A percentile compares a stretch with the other conserved stretches of the same genome.
phyloP scores from a whole-genome alignment of 2,888 invertebrate genomes.

The Polia nebulosa region DNA sequence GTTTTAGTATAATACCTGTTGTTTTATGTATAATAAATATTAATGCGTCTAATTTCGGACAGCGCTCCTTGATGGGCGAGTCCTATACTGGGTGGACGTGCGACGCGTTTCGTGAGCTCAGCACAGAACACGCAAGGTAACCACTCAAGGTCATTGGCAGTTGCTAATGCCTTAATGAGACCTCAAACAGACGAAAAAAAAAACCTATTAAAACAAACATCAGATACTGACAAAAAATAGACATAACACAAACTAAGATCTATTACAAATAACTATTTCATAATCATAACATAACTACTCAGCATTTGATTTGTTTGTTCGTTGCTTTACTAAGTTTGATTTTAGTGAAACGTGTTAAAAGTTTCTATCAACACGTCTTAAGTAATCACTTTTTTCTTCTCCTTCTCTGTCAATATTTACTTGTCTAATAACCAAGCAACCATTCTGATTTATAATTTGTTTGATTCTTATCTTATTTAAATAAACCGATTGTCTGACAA shows the following conservation, averaged over 20 bases:
- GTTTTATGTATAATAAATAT: no score
- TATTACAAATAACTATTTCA: background rate
- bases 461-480: constrained; percentile 17
- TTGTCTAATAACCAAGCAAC: background rate
- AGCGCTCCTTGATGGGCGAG: no score
- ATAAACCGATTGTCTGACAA: background rate
- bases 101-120: no score
- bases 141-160: no score
- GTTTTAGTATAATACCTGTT: no score
- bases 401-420: constrained; percentile 24
- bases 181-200: background rate
- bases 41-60: no score
- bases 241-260: background rate
- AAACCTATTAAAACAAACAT: background rate
- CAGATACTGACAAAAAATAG: no score
- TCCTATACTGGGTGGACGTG: no score
- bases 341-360: constrained; percentile 37
- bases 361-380: constrained; percentile 26
- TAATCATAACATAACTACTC: constrained; percentile 4
- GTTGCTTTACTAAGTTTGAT: constrained; percentile 1
- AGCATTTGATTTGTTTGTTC: background rate
- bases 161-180: no score
- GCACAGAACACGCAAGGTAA: no score
- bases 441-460: constrained; percentile 12
- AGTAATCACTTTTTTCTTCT: constrained; percentile 1